Evolutionary conservation across 2,888 invertebrate species (phyloP).

Genomic region (Gibbula magus): DNA sequence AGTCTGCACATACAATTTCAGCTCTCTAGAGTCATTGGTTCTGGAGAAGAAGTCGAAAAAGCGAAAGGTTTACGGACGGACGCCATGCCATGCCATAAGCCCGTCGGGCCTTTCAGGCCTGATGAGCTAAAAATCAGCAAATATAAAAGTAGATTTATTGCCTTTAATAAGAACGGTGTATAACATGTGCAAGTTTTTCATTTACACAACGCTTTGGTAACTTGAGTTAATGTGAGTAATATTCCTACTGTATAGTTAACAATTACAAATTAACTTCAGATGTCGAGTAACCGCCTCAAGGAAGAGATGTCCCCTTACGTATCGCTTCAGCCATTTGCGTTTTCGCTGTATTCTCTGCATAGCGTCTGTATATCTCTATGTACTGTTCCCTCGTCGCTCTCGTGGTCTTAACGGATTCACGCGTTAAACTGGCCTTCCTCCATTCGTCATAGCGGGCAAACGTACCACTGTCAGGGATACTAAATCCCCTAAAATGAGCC

Average conservation of each 20-base stretch:
- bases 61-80: no score
- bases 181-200: no score
- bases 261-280: not conserved
- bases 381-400: constrained; percentile 27
- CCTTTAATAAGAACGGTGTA: no score
- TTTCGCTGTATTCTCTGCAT: constrained; percentile 41
- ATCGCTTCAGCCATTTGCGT: constrained; percentile 49
- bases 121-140: no score
- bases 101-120: no score
- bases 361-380: constrained; percentile 37
- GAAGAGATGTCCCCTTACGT: constrained; percentile 39
- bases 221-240: not conserved
- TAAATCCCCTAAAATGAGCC: constrained; percentile 49
- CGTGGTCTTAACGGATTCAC: constrained; percentile 32
- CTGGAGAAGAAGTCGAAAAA: no score
- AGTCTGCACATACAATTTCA: no score
- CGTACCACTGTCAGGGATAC: constrained; percentile 43
- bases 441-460: constrained; percentile 41
- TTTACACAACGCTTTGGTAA: no score
- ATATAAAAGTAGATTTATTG: no score
- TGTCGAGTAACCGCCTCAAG: constrained; percentile 19
- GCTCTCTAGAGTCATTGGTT: no score
- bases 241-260: not conserved
- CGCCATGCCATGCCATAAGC: no score
- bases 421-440: constrained; percentile 38